Percentiles rank a stretch among this genome's conserved stretches.
Conservation (phyloP, 2,113 vertebrate genomes). For the Apistogramma diplotaenia region DNA sequence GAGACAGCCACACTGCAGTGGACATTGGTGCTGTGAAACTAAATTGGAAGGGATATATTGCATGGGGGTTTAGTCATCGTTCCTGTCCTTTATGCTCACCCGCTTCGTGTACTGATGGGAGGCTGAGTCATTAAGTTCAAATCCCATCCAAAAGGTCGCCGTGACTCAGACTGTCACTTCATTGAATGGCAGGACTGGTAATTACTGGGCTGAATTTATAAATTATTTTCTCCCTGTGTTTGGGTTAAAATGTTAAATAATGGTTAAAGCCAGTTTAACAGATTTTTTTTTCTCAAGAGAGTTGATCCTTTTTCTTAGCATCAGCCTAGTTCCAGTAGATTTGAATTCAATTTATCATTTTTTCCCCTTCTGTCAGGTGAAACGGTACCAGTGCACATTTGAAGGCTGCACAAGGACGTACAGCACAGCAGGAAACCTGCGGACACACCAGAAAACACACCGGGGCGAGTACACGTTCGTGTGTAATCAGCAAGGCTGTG, state of each 20-base stretch:
- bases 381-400: conserved; percentile 97
- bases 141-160: conserved; percentile 39
- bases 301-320: not conserved
- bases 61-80: conserved; percentile 35
- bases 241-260: not conserved
- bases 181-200: not conserved
- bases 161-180: conserved; percentile 26
- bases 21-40: conserved; percentile 14
- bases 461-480: conserved; percentile 97
- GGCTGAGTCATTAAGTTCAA: conserved; percentile 57
- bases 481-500: conserved; percentile 96
- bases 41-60: conserved; percentile 28
- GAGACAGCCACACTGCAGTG: conserved; percentile 16
- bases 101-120: conserved; percentile 18
- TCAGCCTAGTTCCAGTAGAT: not conserved
- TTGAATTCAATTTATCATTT: not conserved
- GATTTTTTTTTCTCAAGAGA: not conserved
- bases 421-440: conserved; percentile 96
- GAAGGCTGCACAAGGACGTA: conserved; percentile 97
- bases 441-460: conserved; percentile 97
- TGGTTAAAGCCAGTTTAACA: not conserved
- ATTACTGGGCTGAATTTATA: conserved; percentile 1
- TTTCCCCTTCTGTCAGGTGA: conserved; percentile 78
- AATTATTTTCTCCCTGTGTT: not conserved
- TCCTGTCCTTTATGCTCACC: conserved; percentile 40